Percentiles rank a stretch among this genome's conserved stretches.
These are phyloP conservation scores for Ctenoplectra terminalis DNA, from an alignment of 1,140 invertebrate genomes.

Conservation along the genomic window DNA sequence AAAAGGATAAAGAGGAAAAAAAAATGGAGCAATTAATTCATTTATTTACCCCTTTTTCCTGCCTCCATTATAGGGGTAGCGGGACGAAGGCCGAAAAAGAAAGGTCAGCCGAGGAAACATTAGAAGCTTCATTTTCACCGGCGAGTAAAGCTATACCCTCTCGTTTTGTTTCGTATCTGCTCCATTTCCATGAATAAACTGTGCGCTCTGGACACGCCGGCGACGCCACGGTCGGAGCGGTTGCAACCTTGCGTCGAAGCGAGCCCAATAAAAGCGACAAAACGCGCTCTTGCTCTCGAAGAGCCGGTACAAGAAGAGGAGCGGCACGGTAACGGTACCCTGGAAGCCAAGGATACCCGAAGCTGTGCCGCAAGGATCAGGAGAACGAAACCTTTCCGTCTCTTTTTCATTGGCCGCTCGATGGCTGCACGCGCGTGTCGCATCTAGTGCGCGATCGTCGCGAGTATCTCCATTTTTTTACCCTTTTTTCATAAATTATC, in stretches of 20 bases:
- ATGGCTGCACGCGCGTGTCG: slow-evolving; percentile 39
- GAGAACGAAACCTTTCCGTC: slow-evolving; percentile 28
- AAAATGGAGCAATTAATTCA: background rate
- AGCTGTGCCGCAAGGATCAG: slow-evolving; percentile 38
- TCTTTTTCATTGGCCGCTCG: background rate
- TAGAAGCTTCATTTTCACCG: slow-evolving; percentile 41
- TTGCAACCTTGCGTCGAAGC: slow-evolving; percentile 39
- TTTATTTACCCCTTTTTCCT: background rate
- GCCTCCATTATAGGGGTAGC: background rate
- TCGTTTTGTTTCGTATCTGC: slow-evolving; percentile 51
- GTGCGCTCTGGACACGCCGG: background rate
- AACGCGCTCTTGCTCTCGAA: slow-evolving; percentile 11
- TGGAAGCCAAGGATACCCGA: slow-evolving; percentile 47
- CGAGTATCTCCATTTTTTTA: background rate
- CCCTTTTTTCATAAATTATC: background rate
- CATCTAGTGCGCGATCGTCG: slow-evolving; percentile 22
- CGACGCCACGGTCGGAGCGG: slow-evolving; percentile 4
- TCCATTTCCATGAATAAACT: slow-evolving; percentile 50
- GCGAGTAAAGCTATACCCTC: slow-evolving; percentile 41
- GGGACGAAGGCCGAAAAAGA: no score
- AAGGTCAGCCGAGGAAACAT: slow-evolving; percentile 19
- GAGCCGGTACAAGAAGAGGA: slow-evolving; percentile 24
- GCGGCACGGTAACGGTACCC: slow-evolving; percentile 57
- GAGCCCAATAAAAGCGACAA: slow-evolving; percentile 43
- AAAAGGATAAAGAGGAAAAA: background rate